A percentile compares a stretch with the other conserved stretches of the same genome.
Conservation (phyloP, 2,888 invertebrate species). For the Cotesia congregata region DNA sequence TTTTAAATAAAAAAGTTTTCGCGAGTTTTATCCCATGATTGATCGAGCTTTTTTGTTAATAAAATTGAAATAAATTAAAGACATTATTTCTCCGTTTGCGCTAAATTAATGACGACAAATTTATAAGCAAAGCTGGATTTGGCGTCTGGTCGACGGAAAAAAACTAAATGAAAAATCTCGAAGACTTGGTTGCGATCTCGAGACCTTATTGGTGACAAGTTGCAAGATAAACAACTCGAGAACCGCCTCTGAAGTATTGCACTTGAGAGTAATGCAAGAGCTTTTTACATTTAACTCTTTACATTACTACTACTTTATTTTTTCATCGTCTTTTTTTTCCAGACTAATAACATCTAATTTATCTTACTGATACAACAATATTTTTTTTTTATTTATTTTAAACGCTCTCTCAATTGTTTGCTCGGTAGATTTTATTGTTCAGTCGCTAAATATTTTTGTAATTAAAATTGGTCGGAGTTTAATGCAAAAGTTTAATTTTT, state of each 20-base stretch:
- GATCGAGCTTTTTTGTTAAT: constrained; percentile 8
- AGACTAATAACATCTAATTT: neutral
- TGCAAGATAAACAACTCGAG: constrained; percentile 48
- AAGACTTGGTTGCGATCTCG: constrained; percentile 2
- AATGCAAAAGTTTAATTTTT: too few species aligned
- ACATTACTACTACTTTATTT: neutral
- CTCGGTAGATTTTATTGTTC: too few species aligned
- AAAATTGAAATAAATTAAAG: constrained; percentile 15
- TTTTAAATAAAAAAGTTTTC: neutral
- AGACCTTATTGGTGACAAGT: constrained; percentile 45
- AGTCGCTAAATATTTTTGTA: too few species aligned
- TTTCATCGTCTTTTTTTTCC: neutral
- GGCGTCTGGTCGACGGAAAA: neutral
- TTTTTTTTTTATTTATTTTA: neutral
- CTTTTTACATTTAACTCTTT: constrained; percentile 21
- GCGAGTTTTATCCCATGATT: neutral
- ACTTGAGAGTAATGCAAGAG: constrained; percentile 42
- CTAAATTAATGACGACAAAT: neutral
- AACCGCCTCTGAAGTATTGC: constrained; percentile 39
- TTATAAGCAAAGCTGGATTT: neutral
- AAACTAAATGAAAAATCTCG: constrained; percentile 15
- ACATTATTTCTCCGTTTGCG: neutral
- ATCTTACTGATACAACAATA: neutral
- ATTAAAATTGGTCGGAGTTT: too few species aligned
- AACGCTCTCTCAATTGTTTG: neutral